Conservation (phyloP, 2,888 invertebrate genomes). For the Hirtodrosophila alboralis region DNA sequence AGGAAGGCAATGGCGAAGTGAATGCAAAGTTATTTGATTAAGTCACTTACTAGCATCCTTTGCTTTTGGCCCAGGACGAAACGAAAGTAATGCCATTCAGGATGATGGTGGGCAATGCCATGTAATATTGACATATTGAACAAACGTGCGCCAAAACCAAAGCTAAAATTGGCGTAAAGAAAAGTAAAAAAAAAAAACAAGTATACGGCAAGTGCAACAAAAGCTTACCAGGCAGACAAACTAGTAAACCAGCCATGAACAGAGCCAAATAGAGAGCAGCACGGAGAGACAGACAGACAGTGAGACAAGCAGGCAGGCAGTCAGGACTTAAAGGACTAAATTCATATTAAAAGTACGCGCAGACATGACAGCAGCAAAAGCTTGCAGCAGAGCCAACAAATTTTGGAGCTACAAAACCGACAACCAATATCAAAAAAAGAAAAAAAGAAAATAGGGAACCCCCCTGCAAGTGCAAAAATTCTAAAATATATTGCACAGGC, state of each 20-base stretch:
- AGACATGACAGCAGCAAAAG: slow-evolving; percentile 72
- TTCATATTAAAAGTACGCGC: slow-evolving; percentile 77
- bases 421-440: slow-evolving; percentile 22
- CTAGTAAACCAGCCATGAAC: neutral
- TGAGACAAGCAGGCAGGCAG: slow-evolving; percentile 35
- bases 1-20: slow-evolving; percentile 5
- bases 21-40: slow-evolving; percentile 78
- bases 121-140: slow-evolving; percentile 80
- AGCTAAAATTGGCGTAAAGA: slow-evolving; percentile 55
- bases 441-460: too few species aligned
- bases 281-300: slow-evolving; percentile 7
- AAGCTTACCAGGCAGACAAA: slow-evolving; percentile 34
- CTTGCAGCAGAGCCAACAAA: slow-evolving; percentile 8
- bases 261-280: slow-evolving; percentile 1
- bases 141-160: slow-evolving; percentile 67
- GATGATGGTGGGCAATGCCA: slow-evolving; percentile 61
- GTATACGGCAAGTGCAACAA: slow-evolving; percentile 50
- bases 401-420: slow-evolving; percentile 32
- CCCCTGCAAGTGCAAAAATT: slow-evolving; percentile 64
- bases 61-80: slow-evolving; percentile 30
- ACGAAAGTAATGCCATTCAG: slow-evolving; percentile 67
- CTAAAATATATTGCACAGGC: slow-evolving; percentile 70
- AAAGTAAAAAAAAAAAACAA: slow-evolving; percentile 17
- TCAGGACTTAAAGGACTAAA: slow-evolving; percentile 76
- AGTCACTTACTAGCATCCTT: slow-evolving; percentile 70